Percentiles rank a stretch among this genome's conserved stretches.
phyloP scores from a whole-genome alignment of 2,888 invertebrate species.

The Chymomyza amoena region DNA sequence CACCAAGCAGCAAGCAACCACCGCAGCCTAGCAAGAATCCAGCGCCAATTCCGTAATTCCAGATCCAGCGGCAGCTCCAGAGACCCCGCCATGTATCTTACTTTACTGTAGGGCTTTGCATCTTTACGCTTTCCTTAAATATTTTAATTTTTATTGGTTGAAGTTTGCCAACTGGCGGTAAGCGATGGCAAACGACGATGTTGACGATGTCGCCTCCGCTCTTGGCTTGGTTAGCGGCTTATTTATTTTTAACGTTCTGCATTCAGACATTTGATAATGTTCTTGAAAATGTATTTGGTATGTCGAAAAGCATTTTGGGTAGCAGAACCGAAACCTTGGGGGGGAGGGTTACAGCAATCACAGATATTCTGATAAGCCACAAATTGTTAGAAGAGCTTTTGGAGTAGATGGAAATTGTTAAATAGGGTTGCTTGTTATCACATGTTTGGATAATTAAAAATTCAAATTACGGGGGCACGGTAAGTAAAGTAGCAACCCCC shows the following conservation, averaged over 20 bases:
- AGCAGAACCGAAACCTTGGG: constrained; percentile 22
- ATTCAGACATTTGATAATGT: constrained; percentile 50
- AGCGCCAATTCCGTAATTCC: background rate
- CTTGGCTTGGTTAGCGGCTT: background rate
- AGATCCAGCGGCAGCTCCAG: background rate
- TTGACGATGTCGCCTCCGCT: background rate
- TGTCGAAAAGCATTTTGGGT: constrained; percentile 36
- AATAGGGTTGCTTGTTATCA: background rate
- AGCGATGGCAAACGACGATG: background rate
- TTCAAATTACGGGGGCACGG: background rate
- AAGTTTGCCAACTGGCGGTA: constrained; percentile 55
- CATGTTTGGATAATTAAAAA: background rate
- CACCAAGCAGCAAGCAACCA: constrained; percentile 49
- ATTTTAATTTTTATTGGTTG: constrained; percentile 71
- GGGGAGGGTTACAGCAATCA: constrained; percentile 34
- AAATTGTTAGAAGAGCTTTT: constrained; percentile 20
- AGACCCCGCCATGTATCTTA: constrained; percentile 54
- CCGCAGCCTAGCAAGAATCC: constrained; percentile 16
- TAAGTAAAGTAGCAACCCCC: background rate
- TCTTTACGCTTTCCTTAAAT: constrained; percentile 70
- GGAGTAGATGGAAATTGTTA: background rate
- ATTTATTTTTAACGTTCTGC: background rate
- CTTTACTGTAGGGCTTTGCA: constrained; percentile 69
- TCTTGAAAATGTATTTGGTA: constrained; percentile 61
- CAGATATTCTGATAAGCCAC: constrained; percentile 44